Base-by-base conservation (phyloP, 2,888 invertebrate species). In the Bombylius major region DNA sequence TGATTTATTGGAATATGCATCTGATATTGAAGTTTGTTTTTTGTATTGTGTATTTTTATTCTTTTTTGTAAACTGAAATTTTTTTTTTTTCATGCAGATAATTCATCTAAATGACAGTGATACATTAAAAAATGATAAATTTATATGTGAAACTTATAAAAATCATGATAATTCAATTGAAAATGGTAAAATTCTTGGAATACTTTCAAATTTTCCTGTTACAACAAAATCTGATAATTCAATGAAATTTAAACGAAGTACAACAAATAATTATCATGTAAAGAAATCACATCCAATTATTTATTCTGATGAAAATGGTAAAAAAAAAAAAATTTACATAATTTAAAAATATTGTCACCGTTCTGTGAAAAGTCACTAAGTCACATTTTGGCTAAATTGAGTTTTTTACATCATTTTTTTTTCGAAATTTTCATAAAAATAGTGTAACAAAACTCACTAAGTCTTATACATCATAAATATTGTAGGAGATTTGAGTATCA, bases 1-100 rank as follows among this genome's bases (percentile, higher is more conserved):
- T 1, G 81, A 81, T 62, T 81, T 81, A 0, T 79, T 79, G 64
- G 79, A 79, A 62, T 76, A 79, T 63, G 81, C 78, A 67, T 77
- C 79, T 61, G 81, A 81, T 66, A 79, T 81, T 32, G 79, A 81
- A 77, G 82, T 72, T 54, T 58, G 65, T 64, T 61, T 39, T 39
- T 7, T 9, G 1, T 23, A n/a, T 23, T 23, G 1, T 23, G 1
- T 23, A 23, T 2, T 23, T 23, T 23, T 23, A 23, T 23, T 23
- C n/a, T 23, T 23, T 23, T 23, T 23, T 23, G 23, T 23, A 23
- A 23, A 23, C 23, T 23, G 23, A 23, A 23, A n/a, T n/a, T n/a
- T 46, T 51, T 31, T 42, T 42, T 14, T 31, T 51, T 23, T 42
- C 31, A 42, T 36, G 1, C 11, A 42, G 39, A 11, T 42, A 5